Evolutionary conservation across 2,888 invertebrate species (phyloP).

Genomic region (Laspeyria flexula): DNA sequence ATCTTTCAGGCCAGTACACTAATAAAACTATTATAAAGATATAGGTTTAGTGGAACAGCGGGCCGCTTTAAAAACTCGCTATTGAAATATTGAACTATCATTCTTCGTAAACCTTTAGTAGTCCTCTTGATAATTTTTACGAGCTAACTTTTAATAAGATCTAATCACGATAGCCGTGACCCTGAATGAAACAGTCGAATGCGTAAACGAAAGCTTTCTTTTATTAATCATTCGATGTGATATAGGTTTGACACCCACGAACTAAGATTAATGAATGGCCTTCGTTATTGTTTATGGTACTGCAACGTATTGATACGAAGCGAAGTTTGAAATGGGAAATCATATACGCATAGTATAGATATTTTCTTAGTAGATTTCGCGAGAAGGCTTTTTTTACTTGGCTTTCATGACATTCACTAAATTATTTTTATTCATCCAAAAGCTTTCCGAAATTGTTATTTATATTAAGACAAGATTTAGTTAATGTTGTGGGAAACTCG

Average conservation of each 20-base stretch:
- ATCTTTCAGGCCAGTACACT: not conserved
- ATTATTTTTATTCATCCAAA: too few relatives aligned
- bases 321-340: not conserved
- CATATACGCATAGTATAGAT: too few relatives aligned
- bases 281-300: constrained; percentile 4
- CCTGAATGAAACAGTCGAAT: constrained; percentile 50
- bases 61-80: not conserved
- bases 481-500: too few relatives aligned
- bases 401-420: too few relatives aligned
- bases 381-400: too few relatives aligned
- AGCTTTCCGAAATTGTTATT: too few relatives aligned
- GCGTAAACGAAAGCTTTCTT: constrained; percentile 40
- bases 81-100: too few relatives aligned
- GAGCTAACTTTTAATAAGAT: constrained; percentile 50
- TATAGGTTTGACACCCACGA: constrained; percentile 19
- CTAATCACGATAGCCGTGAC: constrained; percentile 55
- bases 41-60: not conserved
- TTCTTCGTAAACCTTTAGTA: constrained; percentile 35
- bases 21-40: not conserved
- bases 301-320: too few relatives aligned
- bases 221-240: constrained; percentile 33
- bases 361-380: too few relatives aligned
- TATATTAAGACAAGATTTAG: too few relatives aligned
- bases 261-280: constrained; percentile 20
- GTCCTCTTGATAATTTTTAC: constrained; percentile 30